Base-by-base conservation (phyloP, 2,797 vertebrate species). In the Micromesistius poutassou region DNA sequence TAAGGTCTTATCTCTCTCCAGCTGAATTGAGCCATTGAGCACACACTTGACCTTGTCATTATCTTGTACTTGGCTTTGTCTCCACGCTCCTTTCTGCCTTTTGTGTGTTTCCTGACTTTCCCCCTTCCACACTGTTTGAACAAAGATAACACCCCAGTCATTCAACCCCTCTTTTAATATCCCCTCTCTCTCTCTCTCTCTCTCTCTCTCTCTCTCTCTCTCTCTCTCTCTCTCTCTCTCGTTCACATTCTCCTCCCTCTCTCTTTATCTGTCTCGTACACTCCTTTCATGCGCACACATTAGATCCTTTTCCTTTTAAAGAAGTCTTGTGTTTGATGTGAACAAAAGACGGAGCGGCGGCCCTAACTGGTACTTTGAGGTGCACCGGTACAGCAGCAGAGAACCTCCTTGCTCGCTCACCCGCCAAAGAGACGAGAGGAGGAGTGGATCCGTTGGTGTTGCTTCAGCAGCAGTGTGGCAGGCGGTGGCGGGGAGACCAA, bases 41-140 rank as follows among this genome's bases (percentile, higher is more conserved):
- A 22, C 79, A 88, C 89, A 89, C 90, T 94, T 94, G 92, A 92
- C 91, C 93, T 92, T 91, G 90, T 91, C 85, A 91, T 85, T 88
- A 90, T 89, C 90, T 88, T 89, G 87, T 92, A 90, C 81, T 87
- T 92, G 83, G 78, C 92, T 94, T 92, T 88, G 85, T 95, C 93
- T 92, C 87, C 84, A 82, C 81, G 72, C 84, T 78, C 78, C 85
- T 89, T 84, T 89, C 82, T 87, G 76, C 80, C 83, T 79, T 87
- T 87, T 90, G 82, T 89, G 80, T 82, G 72, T 87, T 85, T 87
- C 80, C 87, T 84, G 86, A 87, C 91, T 91, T 91, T 92, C 90
- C 84, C 84, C 87, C 87, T 84, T 89, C 86, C 84, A 83, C 30
- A 80, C 88, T 92, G 79, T 92, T 92, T 89, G 88, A 91, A 90